Conservation (phyloP, 2,113 vertebrate genomes). For the Hyla sarda region DNA sequence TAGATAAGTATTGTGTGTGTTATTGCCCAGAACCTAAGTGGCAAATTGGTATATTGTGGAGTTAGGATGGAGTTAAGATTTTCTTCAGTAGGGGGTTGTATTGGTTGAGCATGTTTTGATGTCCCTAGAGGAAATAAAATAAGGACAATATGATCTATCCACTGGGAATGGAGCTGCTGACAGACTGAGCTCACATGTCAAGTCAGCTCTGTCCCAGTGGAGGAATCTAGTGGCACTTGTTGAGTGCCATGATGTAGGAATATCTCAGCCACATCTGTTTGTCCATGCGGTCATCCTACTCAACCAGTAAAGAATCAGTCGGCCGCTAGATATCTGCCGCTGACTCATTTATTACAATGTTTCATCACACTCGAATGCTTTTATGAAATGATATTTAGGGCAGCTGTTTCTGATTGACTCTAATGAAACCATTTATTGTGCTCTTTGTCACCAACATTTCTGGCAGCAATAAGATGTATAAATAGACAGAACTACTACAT, state of each 20-base stretch:
- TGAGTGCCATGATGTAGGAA: conserved; percentile 25
- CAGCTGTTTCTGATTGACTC: conserved; percentile 48
- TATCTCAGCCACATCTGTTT: background rate
- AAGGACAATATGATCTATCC: background rate
- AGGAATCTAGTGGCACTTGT: background rate
- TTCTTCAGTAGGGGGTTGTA: background rate
- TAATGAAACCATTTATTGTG: conserved; percentile 32
- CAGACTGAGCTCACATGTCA: background rate
- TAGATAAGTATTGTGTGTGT: conserved; percentile 4
- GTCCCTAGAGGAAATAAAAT: conserved; percentile 3
- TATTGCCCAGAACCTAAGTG: background rate
- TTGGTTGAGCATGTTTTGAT: background rate
- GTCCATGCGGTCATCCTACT: background rate
- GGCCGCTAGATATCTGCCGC: conserved; percentile 6
- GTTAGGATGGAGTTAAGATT: background rate
- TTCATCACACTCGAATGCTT: conserved; percentile 36
- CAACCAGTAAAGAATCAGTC: conserved; percentile 5
- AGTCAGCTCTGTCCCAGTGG: background rate
- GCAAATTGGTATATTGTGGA: background rate
- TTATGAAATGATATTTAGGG: conserved; percentile 42
- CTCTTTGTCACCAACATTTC: conserved; percentile 21
- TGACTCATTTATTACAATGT: conserved; percentile 25
- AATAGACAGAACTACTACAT: background rate
- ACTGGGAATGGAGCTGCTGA: conserved; percentile 21
- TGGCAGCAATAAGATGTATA: conserved; percentile 25